Percentiles rank a stretch among this genome's conserved stretches.
phyloP scores from a whole-genome alignment of 2,113 vertebrate genomes.

The Pseudolaguvia tuberculata region DNA sequence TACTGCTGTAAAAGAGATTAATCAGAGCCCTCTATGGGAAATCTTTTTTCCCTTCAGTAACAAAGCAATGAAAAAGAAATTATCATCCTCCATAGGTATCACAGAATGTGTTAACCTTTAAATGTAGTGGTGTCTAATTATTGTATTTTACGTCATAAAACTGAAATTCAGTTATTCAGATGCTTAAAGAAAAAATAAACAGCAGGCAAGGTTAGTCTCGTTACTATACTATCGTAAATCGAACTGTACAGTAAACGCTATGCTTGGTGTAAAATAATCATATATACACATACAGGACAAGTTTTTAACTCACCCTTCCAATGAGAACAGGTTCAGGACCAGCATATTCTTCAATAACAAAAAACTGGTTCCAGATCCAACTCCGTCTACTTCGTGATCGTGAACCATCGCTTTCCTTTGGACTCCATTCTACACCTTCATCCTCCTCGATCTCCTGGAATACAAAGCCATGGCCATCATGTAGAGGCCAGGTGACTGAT shows the following conservation, averaged over 20 bases:
- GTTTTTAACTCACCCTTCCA: conserved; percentile 76
- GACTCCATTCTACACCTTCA: conserved; percentile 33
- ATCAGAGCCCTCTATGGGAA: conserved; percentile 28
- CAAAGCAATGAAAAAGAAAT: conserved; percentile 14
- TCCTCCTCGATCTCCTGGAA: conserved; percentile 66
- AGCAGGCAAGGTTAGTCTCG: conserved; percentile 55
- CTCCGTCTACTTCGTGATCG: conserved; percentile 80
- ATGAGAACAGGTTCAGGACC: conserved; percentile 89
- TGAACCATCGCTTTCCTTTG: conserved; percentile 53
- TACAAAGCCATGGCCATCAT: conserved; percentile 59
- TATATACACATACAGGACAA: no score
- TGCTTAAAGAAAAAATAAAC: conserved; percentile 54
- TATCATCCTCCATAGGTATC: neutral
- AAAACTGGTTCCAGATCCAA: conserved; percentile 96
- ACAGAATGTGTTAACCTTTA: conserved; percentile 20
- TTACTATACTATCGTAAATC: neutral
- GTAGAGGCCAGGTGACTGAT: conserved; percentile 34
- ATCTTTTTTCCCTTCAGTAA: neutral
- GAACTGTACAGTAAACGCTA: neutral
- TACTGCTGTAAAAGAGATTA: conserved; percentile 32
- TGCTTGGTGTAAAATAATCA: neutral
- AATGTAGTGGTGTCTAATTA: conserved; percentile 52
- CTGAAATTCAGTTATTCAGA: conserved; percentile 50
- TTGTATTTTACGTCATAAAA: conserved; percentile 59
- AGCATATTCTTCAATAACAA: conserved; percentile 87